These are phyloP conservation scores for Maconellicoccus hirsutus DNA, from an alignment of 1,140 invertebrate species.

Conservation along the genomic window DNA sequence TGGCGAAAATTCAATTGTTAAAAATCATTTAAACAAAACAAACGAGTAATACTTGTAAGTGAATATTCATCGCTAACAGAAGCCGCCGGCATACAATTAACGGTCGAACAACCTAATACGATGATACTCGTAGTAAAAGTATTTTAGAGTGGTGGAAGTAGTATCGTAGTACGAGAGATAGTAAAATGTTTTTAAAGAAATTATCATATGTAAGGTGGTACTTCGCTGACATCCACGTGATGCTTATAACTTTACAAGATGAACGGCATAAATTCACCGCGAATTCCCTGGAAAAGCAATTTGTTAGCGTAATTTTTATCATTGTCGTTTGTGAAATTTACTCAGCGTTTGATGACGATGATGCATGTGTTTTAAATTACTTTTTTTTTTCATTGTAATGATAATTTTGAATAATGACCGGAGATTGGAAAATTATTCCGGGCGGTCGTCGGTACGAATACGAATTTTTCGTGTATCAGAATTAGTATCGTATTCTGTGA, in stretches of 20 bases:
- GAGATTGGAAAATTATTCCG: background rate
- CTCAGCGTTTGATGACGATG: background rate
- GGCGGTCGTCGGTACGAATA: no score
- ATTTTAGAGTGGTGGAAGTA: background rate
- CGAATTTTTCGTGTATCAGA: no score
- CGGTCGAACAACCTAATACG: background rate
- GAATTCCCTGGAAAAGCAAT: background rate
- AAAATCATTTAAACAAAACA: no score
- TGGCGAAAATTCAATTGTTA: no score
- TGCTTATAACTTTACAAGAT: background rate
- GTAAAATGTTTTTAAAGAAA: background rate
- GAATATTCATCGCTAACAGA: no score
- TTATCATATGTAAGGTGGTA: background rate
- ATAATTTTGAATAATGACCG: background rate
- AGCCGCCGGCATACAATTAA: background rate
- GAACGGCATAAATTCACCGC: background rate
- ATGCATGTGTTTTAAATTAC: background rate
- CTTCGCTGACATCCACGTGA: background rate
- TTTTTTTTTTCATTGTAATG: background rate
- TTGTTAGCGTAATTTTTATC: background rate
- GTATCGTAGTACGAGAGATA: background rate
- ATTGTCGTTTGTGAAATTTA: background rate
- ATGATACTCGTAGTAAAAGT: conserved; percentile 3
- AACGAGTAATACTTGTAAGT: no score
- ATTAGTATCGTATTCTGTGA: no score